These are phyloP conservation scores for Drosophila cognata DNA, from an alignment of 2,888 invertebrate genomes.

Conservation along the genomic window DNA sequence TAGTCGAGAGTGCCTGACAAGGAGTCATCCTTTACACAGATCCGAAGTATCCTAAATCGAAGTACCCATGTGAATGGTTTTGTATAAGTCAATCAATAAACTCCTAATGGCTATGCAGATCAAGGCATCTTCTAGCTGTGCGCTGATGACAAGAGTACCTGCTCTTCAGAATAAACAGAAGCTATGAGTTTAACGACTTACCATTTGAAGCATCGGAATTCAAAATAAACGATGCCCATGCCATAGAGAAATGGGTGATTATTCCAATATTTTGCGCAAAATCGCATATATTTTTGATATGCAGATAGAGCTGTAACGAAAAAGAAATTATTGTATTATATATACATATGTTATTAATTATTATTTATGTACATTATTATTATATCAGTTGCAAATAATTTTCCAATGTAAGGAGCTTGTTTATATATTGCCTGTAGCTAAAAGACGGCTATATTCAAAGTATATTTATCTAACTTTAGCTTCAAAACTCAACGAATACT, in stretches of 20 bases:
- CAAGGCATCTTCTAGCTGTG: neutral
- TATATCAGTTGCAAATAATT: neutral
- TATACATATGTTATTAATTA: too few species aligned
- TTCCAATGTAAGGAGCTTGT: neutral
- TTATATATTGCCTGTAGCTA: neutral
- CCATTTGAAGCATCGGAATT: slow-evolving; percentile 98
- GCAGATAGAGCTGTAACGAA: slow-evolving; percentile 94
- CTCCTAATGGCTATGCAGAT: neutral
- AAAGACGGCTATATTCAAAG: neutral
- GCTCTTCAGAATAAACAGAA: neutral
- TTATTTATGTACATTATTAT: too few species aligned
- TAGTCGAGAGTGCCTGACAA: neutral
- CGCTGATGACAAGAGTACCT: neutral
- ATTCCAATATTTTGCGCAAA: slow-evolving; percentile 92
- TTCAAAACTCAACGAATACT: neutral
- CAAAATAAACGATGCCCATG: slow-evolving; percentile 97
- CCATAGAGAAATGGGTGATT: slow-evolving; percentile 97
- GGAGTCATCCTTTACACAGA: neutral
- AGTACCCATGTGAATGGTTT: neutral
- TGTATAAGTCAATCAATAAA: neutral
- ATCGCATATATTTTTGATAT: slow-evolving; percentile 95
- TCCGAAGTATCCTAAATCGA: neutral
- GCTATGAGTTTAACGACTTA: slow-evolving; percentile 87
- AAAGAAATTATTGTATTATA: neutral
- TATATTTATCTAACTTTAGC: neutral